Base-by-base conservation (phyloP, 2,888 invertebrate species). In the Agrochola lota region DNA sequence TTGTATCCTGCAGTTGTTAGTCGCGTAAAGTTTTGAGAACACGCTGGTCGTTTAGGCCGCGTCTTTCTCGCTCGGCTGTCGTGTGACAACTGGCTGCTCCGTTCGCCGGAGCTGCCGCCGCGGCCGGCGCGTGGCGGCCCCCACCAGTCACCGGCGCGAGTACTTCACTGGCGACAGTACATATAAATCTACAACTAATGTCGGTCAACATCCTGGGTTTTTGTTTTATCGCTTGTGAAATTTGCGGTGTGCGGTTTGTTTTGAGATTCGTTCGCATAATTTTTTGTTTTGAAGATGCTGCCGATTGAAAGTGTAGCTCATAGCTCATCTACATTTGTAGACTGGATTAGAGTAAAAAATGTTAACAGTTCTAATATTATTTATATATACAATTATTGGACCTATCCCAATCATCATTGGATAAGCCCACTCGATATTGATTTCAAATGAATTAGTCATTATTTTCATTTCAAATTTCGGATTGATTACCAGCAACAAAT, bases 11-110 rank as follows among this genome's bases (percentile, higher is more conserved):
- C 95, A 94, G 94, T 92, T 94, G 93, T 95, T 93, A 94, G 94
- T 95, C 95, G 95, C 96, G 96, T 94, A 93, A 96, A 96, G 94
- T 96, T 95, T 93, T 89, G 96, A 95, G 96, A 96, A 96, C 96
- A 96, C 96, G 94, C 94, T 86, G 94, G 92, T 92, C 94, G 91
- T 72, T 85, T 77, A 87, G 94, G 92, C 94, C 94, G 96, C 96
- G 96, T 96, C 96, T 96, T 96, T 96, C 96, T 95, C 96, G 86
- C 77, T 84, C 72, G 91, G 94, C 93, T 95, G 96, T 94, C 94
- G 88, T 87, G 87, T 95, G 96, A 96, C 96, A 95, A 96, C 96
- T 96, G 91, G 85, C 73, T 82, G 74, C 66, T 91, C 64, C 81
- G 84, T 74, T 75, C 81, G 81, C 85, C 73, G 74, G 84, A 83